Conservation (phyloP, 1,140 invertebrate genomes). For the Drosophila baimaii region DNA sequence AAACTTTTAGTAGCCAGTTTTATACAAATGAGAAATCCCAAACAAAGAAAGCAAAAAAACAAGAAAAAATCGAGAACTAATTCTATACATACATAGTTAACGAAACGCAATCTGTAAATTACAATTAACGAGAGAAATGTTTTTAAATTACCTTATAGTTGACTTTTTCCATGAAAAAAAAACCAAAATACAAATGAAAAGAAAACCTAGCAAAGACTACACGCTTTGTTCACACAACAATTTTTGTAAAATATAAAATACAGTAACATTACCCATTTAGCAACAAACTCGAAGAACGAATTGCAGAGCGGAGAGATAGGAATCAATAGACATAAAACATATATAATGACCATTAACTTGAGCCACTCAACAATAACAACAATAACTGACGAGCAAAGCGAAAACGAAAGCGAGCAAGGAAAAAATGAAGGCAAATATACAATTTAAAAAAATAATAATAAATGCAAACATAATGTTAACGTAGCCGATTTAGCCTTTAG, state of each 20-base stretch:
- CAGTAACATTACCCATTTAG: slow-evolving; percentile 17
- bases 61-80: slow-evolving; percentile 13
- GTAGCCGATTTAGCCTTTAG: slow-evolving; percentile 60
- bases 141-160: slow-evolving; percentile 64
- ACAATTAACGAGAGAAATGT: slow-evolving; percentile 47
- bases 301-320: background rate
- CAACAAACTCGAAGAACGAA: slow-evolving; percentile 15
- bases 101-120: slow-evolving; percentile 61
- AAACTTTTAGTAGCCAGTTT: slow-evolving; percentile 69
- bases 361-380: slow-evolving; percentile 37
- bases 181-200: slow-evolving; percentile 9
- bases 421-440: slow-evolving; percentile 16
- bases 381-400: slow-evolving; percentile 33
- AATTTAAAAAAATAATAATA: slow-evolving; percentile 34
- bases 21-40: slow-evolving; percentile 41
- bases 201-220: slow-evolving; percentile 20
- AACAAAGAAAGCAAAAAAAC: slow-evolving; percentile 2
- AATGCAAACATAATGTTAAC: slow-evolving; percentile 59
- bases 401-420: background rate
- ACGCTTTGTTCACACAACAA: slow-evolving; percentile 31
- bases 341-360: slow-evolving; percentile 23
- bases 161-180: slow-evolving; percentile 58
- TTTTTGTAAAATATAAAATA: slow-evolving; percentile 38
- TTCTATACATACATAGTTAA: slow-evolving; percentile 27
- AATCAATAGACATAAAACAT: slow-evolving; percentile 13